Conservation (phyloP, 2,888 invertebrate genomes). For the Conistra vaccinii region DNA sequence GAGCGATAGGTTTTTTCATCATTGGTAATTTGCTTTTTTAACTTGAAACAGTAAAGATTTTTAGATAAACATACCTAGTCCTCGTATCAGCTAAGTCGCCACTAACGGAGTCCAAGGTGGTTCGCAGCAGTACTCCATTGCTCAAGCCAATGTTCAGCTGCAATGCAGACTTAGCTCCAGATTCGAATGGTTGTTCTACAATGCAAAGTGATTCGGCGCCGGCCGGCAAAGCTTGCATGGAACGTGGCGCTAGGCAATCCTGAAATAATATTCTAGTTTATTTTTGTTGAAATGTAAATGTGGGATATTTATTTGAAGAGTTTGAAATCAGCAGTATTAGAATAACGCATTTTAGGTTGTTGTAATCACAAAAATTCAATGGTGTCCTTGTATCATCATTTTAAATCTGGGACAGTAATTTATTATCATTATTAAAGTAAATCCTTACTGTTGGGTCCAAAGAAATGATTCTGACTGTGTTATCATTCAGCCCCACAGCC, state of each 20-base stretch:
- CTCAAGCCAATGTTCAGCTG: conserved; percentile 99
- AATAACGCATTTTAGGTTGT: conserved; percentile 89
- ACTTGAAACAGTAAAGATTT: background rate
- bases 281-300: background rate
- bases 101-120: conserved; percentile 98
- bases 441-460: conserved; percentile 96
- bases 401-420: background rate
- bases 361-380: conserved; percentile 88
- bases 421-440: background rate
- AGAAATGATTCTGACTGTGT: conserved; percentile 99
- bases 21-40: conserved; percentile 70
- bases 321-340: conserved; percentile 80
- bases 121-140: conserved; percentile 98
- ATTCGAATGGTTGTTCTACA: conserved; percentile 94
- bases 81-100: conserved; percentile 99
- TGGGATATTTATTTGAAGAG: background rate
- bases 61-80: conserved; percentile 91
- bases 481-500: conserved; percentile 98
- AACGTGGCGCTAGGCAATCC: conserved; percentile 98
- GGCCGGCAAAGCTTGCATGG: conserved; percentile 99
- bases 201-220: conserved; percentile 99
- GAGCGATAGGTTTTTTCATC: conserved; percentile 87
- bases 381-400: conserved; percentile 91
- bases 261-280: conserved; percentile 72
- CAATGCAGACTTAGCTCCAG: conserved; percentile 93